Evolutionary conservation across 2,888 invertebrate species (phyloP).

Genomic region (Hydropsyche betteni): DNA sequence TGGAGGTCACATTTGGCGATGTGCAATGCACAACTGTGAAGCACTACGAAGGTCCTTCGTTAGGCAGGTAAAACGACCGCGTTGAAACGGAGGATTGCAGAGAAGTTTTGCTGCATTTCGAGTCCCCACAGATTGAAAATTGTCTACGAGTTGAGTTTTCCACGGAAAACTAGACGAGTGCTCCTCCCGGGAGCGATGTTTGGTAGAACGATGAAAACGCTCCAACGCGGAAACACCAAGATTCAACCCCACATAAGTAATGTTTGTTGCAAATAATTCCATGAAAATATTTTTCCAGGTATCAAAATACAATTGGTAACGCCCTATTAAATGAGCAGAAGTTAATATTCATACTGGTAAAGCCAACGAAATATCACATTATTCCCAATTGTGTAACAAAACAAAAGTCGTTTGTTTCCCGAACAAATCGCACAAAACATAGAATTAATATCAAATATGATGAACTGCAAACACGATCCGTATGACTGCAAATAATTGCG

Average conservation of each 20-base stretch:
- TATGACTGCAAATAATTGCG: too few relatives aligned
- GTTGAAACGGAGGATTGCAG: neutral
- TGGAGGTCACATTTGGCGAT: neutral
- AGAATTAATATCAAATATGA: too few relatives aligned
- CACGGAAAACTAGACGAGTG: neutral
- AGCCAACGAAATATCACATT: too few relatives aligned
- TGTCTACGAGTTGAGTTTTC: slow-evolving; percentile 4
- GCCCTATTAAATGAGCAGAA: neutral
- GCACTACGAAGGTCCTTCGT: too few relatives aligned
- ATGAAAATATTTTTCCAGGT: too few relatives aligned
- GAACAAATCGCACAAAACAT: too few relatives aligned
- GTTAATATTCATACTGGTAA: neutral
- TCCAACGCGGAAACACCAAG: neutral
- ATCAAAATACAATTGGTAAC: too few relatives aligned
- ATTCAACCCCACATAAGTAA: neutral
- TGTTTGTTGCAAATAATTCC: neutral
- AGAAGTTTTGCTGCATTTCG: slow-evolving; percentile 1
- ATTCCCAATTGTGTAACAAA: too few relatives aligned
- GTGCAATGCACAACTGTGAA: too few relatives aligned
- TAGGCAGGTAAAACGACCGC: too few relatives aligned
- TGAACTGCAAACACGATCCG: too few relatives aligned
- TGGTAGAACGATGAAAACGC: neutral
- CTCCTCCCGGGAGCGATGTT: slow-evolving; percentile 1
- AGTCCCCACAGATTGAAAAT: slow-evolving; percentile 18
- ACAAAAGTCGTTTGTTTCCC: too few relatives aligned